Conservation (phyloP, 2,113 vertebrate genomes). For the Rhea americana region DNA sequence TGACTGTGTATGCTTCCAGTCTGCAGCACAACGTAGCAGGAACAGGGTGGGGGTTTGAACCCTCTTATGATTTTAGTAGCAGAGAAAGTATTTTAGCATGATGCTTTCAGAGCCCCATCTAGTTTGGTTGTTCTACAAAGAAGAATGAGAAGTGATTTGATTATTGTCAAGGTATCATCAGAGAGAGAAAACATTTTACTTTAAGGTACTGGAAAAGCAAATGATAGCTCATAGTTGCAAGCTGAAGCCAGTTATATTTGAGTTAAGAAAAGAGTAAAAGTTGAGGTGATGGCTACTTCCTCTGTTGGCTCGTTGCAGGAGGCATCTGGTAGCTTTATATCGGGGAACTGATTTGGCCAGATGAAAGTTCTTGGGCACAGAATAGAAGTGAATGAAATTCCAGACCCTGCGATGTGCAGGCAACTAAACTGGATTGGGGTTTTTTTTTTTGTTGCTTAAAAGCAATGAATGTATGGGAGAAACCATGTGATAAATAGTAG, state of each 20-base stretch:
- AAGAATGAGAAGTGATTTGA: neutral
- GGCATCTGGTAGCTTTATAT: neutral
- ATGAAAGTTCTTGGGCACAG: neutral
- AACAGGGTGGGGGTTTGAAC: accelerated
- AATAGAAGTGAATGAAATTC: neutral
- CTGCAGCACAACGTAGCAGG: neutral
- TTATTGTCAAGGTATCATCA: accelerated
- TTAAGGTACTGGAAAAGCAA: neutral
- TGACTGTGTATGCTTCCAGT: neutral
- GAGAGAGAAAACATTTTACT: neutral
- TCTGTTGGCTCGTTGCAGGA: neutral
- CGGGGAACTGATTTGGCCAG: neutral
- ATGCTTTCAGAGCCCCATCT: neutral
- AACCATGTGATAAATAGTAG: neutral
- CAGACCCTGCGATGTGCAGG: neutral
- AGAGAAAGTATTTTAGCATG: neutral
- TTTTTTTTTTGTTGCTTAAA: neutral
- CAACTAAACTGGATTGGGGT: neutral
- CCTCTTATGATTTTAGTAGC: neutral
- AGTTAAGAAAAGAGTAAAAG: neutral
- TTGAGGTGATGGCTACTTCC: accelerated
- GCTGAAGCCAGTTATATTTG: neutral
- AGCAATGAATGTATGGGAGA: neutral
- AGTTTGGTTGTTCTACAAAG: neutral
- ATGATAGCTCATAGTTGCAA: neutral